Percentiles rank a stretch among this genome's conserved stretches.
phyloP scores from a whole-genome alignment of 2,113 vertebrate genomes.

The Vidua chalybeata region DNA sequence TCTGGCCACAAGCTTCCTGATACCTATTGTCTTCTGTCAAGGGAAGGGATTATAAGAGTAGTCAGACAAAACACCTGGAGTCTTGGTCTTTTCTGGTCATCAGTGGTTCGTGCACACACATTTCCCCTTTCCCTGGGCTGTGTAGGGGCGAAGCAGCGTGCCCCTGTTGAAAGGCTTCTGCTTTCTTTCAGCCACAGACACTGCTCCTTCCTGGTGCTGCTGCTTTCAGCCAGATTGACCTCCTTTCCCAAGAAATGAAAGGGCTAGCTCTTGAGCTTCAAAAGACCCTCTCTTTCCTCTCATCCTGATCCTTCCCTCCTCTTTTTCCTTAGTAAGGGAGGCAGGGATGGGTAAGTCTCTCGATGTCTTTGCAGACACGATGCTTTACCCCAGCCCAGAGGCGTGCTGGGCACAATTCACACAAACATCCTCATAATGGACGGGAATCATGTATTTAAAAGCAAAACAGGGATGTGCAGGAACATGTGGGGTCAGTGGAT shows the following conservation, averaged over 20 bases:
- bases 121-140: neutral
- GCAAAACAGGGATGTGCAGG: neutral
- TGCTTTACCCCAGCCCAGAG: neutral
- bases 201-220: neutral
- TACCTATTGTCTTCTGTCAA: neutral
- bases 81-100: neutral
- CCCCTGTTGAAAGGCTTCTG: neutral
- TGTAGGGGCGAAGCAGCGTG: fast-evolving
- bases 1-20: neutral
- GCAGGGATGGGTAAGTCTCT: neutral
- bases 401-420: neutral
- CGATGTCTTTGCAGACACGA: fast-evolving
- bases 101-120: fast-evolving
- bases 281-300: neutral
- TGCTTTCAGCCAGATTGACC: neutral
- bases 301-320: neutral
- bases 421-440: neutral
- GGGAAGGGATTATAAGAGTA: neutral
- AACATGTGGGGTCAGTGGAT: neutral
- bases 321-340: neutral
- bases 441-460: neutral
- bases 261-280: neutral
- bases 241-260: neutral
- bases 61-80: neutral
- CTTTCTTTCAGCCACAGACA: neutral